phyloP scores from a whole-genome alignment of 1,140 invertebrate species.

The Teleopsis dalmanni region DNA sequence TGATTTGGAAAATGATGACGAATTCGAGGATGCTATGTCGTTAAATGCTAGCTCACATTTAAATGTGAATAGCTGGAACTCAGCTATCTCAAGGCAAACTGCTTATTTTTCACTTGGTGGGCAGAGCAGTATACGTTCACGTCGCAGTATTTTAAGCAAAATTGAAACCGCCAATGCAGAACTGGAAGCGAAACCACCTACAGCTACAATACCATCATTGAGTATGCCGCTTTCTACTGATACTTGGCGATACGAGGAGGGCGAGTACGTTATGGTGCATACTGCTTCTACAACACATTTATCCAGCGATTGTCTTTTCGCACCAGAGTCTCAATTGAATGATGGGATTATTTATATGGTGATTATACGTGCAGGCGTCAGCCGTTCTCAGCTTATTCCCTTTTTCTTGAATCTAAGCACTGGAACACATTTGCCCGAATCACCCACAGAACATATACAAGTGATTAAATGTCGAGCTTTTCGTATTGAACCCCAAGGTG shows the following conservation, averaged over 20 bases:
- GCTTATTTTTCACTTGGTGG: constrained; percentile 67
- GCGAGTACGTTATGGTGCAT: constrained; percentile 83
- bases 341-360: constrained; percentile 89
- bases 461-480: constrained; percentile 81
- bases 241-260: constrained; percentile 69
- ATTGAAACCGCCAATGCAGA: constrained; percentile 32
- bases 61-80: constrained; percentile 71
- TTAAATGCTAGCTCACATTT: constrained; percentile 44
- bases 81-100: constrained; percentile 62
- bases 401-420: constrained; percentile 69
- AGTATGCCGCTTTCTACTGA: constrained; percentile 34
- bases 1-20: background rate
- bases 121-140: constrained; percentile 31
- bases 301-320: constrained; percentile 73
- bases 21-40: constrained; percentile 16
- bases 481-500: constrained; percentile 67
- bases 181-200: constrained; percentile 61
- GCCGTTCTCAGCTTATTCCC: constrained; percentile 63
- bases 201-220: constrained; percentile 68
- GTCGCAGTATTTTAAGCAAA: constrained; percentile 25
- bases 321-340: constrained; percentile 72
- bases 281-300: constrained; percentile 82
- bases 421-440: constrained; percentile 59
- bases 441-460: constrained; percentile 48
- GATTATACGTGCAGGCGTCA: constrained; percentile 68